Evolutionary conservation across 2,113 vertebrate genomes (phyloP).

Genomic region (Oreotrochilus melanogaster): DNA sequence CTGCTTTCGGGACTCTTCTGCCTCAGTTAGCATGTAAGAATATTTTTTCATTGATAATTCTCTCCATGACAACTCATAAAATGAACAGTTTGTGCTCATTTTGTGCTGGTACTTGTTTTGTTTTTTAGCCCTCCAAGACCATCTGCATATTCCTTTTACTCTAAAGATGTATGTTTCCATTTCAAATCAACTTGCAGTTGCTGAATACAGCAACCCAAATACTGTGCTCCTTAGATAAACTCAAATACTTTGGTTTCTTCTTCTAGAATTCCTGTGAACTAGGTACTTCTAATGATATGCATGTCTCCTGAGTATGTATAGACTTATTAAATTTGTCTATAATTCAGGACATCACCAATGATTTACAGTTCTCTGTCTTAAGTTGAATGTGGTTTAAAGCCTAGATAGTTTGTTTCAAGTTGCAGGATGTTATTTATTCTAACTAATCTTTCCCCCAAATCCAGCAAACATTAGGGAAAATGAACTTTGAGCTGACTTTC

Average conservation of each 20-base stretch:
- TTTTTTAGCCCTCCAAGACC: conserved; percentile 67
- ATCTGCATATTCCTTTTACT: conserved; percentile 64
- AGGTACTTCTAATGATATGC: neutral
- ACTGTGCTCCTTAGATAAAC: conserved; percentile 9
- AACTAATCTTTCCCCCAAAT: neutral
- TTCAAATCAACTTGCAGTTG: conserved; percentile 42
- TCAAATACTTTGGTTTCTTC: conserved; percentile 6
- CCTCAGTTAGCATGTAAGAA: conserved; percentile 13
- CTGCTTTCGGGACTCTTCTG: conserved; percentile 35
- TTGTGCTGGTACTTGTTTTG: conserved; percentile 54
- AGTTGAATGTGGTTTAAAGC: neutral
- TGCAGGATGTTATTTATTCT: neutral
- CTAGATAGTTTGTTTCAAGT: neutral
- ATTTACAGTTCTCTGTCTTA: neutral
- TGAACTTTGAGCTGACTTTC: neutral
- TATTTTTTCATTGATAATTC: conserved; percentile 71
- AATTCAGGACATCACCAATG: neutral
- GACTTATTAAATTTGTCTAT: neutral
- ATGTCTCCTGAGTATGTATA: neutral
- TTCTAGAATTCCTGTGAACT: neutral
- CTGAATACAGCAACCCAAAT: conserved; percentile 50
- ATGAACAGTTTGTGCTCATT: conserved; percentile 70
- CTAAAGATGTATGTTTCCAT: conserved; percentile 57
- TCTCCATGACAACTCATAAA: conserved; percentile 68
- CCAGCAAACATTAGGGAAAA: neutral